Evolutionary conservation across 2,113 vertebrate genomes (phyloP).

Genomic region (Odontesthes bonariensis): DNA sequence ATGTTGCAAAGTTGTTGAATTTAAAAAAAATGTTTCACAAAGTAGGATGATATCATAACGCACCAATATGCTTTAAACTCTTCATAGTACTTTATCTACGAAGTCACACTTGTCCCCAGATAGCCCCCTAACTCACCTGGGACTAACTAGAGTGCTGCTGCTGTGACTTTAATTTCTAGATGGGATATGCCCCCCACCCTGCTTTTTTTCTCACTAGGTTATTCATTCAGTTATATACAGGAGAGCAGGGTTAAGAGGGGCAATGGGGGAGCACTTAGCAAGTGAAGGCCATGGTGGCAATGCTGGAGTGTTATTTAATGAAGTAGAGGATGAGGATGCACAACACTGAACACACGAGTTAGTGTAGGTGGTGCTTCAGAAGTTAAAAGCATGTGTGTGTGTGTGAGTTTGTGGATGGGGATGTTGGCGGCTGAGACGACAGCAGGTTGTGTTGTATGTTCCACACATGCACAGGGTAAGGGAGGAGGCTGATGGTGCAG

Average conservation of each 20-base stretch:
- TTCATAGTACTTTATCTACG: slow-evolving; percentile 26
- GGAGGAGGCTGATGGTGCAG: slow-evolving; percentile 54
- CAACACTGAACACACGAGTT: slow-evolving; percentile 42
- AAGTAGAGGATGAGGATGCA: slow-evolving; percentile 72
- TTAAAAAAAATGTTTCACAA: no score
- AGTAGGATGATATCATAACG: no score
- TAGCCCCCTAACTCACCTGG: slow-evolving; percentile 32
- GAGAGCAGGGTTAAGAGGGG: slow-evolving; percentile 66
- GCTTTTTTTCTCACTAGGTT: slow-evolving; percentile 58
- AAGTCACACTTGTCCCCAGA: slow-evolving; percentile 21
- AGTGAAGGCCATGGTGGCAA: slow-evolving; percentile 64
- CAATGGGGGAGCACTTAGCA: slow-evolving; percentile 72
- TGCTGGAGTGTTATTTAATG: slow-evolving; percentile 79
- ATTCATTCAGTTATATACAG: slow-evolving; percentile 64
- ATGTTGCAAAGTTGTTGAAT: no score
- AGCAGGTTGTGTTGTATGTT: slow-evolving; percentile 63
- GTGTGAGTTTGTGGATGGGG: slow-evolving; percentile 47
- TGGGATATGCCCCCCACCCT: slow-evolving; percentile 42
- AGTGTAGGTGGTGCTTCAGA: slow-evolving; percentile 55
- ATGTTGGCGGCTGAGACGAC: slow-evolving; percentile 54
- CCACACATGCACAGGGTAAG: slow-evolving; percentile 37
- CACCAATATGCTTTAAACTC: slow-evolving; percentile 14
- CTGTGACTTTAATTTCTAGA: slow-evolving; percentile 49
- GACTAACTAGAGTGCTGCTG: slow-evolving; percentile 34
- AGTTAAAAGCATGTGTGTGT: slow-evolving; percentile 28